phyloP scores from a whole-genome alignment of 1,140 invertebrate genomes.

The Coenobita brevimanus region DNA sequence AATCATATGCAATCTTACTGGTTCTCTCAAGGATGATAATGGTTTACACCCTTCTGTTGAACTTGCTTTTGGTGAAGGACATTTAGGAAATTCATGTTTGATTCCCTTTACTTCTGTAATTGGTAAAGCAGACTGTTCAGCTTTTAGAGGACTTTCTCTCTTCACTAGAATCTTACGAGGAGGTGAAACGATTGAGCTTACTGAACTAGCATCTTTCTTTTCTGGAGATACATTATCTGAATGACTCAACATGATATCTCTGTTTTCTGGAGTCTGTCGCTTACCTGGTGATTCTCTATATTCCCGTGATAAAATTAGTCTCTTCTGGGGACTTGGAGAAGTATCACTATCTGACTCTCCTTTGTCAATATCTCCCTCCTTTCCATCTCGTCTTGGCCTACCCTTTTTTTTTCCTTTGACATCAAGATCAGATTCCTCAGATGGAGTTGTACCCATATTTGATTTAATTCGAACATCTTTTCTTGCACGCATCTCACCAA shows the following conservation, averaged over 20 bases:
- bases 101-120: constrained; percentile 34
- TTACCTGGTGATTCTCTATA: constrained; percentile 55
- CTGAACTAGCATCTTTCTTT: constrained; percentile 37
- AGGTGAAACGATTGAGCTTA: constrained; percentile 26
- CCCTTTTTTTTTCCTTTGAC: constrained; percentile 64
- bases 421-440: constrained; percentile 68
- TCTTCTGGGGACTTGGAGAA: constrained; percentile 40
- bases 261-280: not conserved
- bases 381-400: constrained; percentile 45
- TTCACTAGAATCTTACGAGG: constrained; percentile 38
- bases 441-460: constrained; percentile 44
- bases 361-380: constrained; percentile 65
- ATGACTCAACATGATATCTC: not conserved
- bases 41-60: constrained; percentile 11
- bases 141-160: constrained; percentile 35
- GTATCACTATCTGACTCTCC: constrained; percentile 58
- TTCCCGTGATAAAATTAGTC: constrained; percentile 23
- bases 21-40: constrained; percentile 29
- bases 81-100: constrained; percentile 51
- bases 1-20: constrained; percentile 40
- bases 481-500: constrained; percentile 59
- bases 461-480: constrained; percentile 65
- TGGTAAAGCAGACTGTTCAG: not conserved
- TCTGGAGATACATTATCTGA: constrained; percentile 39
- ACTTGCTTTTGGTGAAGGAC: constrained; percentile 45